A percentile compares a stretch with the other conserved stretches of the same genome.
These are phyloP conservation scores for Lycopodina hypogea DNA, from an alignment of 37 sponge, comb jelly and placozoan genomes.

Conservation along the genomic window DNA sequence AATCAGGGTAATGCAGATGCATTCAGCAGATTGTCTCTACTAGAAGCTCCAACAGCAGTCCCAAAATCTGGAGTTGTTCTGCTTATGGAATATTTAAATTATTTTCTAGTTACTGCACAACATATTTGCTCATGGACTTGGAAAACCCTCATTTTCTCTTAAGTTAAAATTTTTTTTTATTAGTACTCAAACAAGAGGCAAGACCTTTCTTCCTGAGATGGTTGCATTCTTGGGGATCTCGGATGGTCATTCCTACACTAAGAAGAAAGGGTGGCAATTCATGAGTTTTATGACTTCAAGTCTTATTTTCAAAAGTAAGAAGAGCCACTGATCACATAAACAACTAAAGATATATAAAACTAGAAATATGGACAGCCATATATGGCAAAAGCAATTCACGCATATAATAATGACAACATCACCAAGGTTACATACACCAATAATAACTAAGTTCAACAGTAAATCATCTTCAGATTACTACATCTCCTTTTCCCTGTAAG, in stretches of 20 bases:
- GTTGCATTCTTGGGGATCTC: constrained; percentile 5
- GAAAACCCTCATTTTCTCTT: constrained; percentile 10
- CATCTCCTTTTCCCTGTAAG: no score
- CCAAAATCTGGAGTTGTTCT: constrained; percentile 11
- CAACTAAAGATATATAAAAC: no score
- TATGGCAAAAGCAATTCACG: no score
- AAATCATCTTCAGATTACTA: no score
- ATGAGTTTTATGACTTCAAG: no score
- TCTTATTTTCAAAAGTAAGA: no score
- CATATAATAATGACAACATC: no score
- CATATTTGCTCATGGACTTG: constrained; percentile 12
- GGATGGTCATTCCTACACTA: background rate
- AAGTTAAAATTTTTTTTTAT: background rate
- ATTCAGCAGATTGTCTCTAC: constrained; percentile 21
- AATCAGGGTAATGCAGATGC: constrained; percentile 23
- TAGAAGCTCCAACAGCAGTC: background rate
- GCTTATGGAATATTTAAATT: background rate
- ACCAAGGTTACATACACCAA: no score
- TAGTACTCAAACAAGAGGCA: background rate
- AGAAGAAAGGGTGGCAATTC: background rate
- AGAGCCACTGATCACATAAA: no score
- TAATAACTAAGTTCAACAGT: no score
- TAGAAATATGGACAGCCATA: no score
- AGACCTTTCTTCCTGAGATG: background rate
- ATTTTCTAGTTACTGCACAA: constrained; percentile 19